Evolutionary conservation across 2,113 vertebrate genomes (phyloP).

Genomic region (Corythornis madagascariensis): DNA sequence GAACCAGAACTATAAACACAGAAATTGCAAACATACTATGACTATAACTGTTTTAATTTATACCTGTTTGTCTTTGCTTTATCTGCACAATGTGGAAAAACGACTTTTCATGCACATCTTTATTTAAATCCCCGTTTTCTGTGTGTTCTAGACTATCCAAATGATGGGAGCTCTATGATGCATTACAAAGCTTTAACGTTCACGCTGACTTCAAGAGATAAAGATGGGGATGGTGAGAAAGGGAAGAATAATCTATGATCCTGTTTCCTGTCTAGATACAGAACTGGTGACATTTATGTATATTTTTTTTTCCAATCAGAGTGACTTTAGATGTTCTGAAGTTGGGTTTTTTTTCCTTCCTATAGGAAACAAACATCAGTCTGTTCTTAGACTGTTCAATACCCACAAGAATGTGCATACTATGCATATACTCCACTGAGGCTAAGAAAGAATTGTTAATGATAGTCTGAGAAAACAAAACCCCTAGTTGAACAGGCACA

Average conservation of each 20-base stretch:
- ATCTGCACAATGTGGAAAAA: neutral
- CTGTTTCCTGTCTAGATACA: neutral
- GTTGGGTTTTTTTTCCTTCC: rapidly evolving
- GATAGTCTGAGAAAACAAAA: no score
- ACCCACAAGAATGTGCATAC: neutral
- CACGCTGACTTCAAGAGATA: neutral
- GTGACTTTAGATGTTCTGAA: neutral
- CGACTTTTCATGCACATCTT: neutral
- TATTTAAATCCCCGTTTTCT: neutral
- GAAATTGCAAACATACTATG: neutral
- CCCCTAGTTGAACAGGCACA: no score
- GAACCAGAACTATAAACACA: neutral
- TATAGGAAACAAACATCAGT: neutral
- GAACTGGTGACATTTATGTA: neutral
- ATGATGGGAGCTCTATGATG: neutral
- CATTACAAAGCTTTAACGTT: neutral
- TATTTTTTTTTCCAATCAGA: neutral
- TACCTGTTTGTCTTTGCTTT: neutral
- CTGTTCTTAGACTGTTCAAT: neutral
- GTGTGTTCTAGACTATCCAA: neutral
- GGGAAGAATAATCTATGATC: neutral
- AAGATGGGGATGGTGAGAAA: neutral
- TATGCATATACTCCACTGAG: neutral
- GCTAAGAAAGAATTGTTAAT: neutral
- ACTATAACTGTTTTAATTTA: neutral